phyloP scores from a whole-genome alignment of 2,888 invertebrate genomes.

The Drosophila niveifrons region DNA sequence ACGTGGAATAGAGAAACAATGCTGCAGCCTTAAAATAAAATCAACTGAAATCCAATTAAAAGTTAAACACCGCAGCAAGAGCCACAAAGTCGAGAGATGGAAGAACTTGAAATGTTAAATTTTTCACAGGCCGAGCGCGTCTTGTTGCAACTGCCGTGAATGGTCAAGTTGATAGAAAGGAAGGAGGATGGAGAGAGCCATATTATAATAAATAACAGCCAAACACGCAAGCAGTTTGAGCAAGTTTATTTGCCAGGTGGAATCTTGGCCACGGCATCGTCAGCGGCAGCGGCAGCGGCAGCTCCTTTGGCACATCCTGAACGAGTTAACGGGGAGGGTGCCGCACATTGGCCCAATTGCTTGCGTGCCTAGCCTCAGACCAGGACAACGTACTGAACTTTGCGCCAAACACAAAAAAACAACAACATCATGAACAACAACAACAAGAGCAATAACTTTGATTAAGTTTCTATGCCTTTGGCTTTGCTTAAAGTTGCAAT shows the following conservation, averaged over 20 bases:
- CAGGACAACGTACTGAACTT: slow-evolving; percentile 31
- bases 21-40: slow-evolving; percentile 40
- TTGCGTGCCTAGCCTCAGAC: slow-evolving; percentile 59
- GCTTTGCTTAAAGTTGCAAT: slow-evolving; percentile 67
- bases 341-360: slow-evolving; percentile 28
- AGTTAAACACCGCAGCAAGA: slow-evolving; percentile 58
- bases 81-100: slow-evolving; percentile 57
- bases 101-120: slow-evolving; percentile 54
- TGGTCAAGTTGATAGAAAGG: slow-evolving; percentile 68
- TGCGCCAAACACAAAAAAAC: slow-evolving; percentile 34
- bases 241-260: slow-evolving; percentile 68
- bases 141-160: slow-evolving; percentile 16
- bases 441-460: slow-evolving; percentile 63
- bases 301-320: slow-evolving; percentile 38
- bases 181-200: slow-evolving; percentile 14
- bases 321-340: slow-evolving; percentile 64
- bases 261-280: slow-evolving; percentile 24
- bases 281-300: background rate
- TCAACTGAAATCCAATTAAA: slow-evolving; percentile 75
- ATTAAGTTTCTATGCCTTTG: slow-evolving; percentile 70
- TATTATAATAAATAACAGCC: slow-evolving; percentile 77
- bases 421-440: slow-evolving; percentile 24
- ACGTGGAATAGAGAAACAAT: slow-evolving; percentile 6
- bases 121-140: slow-evolving; percentile 17
- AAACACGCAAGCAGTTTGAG: slow-evolving; percentile 76